Base-by-base conservation (phyloP, 2,113 vertebrate species). In the Istiophorus platypterus region DNA sequence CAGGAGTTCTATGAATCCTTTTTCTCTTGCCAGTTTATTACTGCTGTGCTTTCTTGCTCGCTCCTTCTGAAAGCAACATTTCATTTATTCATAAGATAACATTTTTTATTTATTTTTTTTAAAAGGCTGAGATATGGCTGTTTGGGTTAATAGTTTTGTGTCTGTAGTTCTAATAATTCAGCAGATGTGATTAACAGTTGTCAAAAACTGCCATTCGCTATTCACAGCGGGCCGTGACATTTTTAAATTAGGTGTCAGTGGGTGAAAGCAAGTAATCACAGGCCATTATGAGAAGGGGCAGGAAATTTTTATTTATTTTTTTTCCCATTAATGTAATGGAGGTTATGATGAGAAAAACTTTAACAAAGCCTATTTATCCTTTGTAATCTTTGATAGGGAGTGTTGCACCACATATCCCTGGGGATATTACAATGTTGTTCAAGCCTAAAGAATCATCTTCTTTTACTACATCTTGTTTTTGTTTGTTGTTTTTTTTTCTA, bases 181-280 rank as follows among this genome's bases (percentile, higher is more conserved):
- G 56, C 58, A 47, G 56, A 74, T 49, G 27, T 56, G 12, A 61
- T 59, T 22, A 26, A n/a, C 26, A 20, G 45, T 58, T 65, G 49
- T 66, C 51, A 27, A 51, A 58, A 72, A 31, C 14, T 24, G 20
- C 13, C 18, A 20, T 7, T 26, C 3, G 14, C 15, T 3, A 37
- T 58, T 49, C 52, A 77, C 61, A 27, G 37, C 27, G 29, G 59
- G 59, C 14, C 24, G 15, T 63, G 77, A 54, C 24, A 51, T 70
- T 71, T 86, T 57, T 42, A 63, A 52, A 72, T 62, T 0, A 65
- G 70, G 54, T n/a, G 34, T 61, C 18, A 64, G 49, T n/a, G n/a
- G 37, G 61, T 11, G 41, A 29, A 45, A 31, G 37, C 7, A 11
- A 11, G 18, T 45, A 70, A 41, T 65, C 9, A 47, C 56, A 24